Evolutionary conservation across 2,888 invertebrate species (phyloP), one percentile per base, ranked within the genome.

Genomic region (Apomyelois bistriatella): DNA sequence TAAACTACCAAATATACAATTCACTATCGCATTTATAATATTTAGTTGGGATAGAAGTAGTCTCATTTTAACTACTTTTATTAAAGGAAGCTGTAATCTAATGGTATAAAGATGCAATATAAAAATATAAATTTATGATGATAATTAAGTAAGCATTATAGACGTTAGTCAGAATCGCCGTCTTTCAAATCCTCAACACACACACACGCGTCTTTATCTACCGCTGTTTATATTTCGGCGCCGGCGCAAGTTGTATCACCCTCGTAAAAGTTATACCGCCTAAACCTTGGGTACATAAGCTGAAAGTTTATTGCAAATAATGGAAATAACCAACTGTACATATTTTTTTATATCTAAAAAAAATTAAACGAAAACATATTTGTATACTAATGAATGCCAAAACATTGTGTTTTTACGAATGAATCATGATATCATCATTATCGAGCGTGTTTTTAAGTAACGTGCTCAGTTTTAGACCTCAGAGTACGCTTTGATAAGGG

Each of bases 241-340:
- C 22, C 52, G 6, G 43, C 43, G 32, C 7, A 1, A 8, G 43
- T 32, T 51, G 42, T 36, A 41, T 30, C 61, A 57, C 52, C 52
- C 53, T 55, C 58, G 67, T 64, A 37, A 55, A 42, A 17, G 47
- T 48, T 55, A 52, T 51, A 47, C 40, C 13, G 53, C 32, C 54
- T 68, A 61, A 59, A 61, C 61, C 58, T 67, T 63, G 55, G 52
- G 49, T 38, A 48, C 49, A 53, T 62, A 68, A 68, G 60, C 62
- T 60, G 40, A 55, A 61, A 58, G 65, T 62, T 54, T 66, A 65
- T 70, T 62, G 60, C 35, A 58, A 64, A 60, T 77, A 64, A 58
- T 74, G 82, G 81, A 84, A 84, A 77, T 55, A 59, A 59, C 68
- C 72, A 59, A n/a, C 10, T 35, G 32, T n/a, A n/a, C 7, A 4